Base-by-base conservation (phyloP, 1,140 invertebrate species). In the Heliconius hermathena region DNA sequence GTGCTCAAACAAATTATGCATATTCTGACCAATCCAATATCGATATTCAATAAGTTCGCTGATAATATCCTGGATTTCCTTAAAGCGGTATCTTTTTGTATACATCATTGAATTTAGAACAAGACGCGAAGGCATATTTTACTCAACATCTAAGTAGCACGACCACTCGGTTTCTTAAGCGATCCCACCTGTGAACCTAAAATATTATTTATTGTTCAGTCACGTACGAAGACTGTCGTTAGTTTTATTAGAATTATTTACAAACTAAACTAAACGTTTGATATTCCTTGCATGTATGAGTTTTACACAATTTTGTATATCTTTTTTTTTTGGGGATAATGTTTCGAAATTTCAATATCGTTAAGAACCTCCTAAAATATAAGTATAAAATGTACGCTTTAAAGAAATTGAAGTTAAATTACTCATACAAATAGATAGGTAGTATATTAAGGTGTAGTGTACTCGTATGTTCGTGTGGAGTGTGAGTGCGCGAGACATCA, bases 341-440 rank as follows among this genome's bases (percentile, higher is more conserved):
- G 78, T 80, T 82, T 82, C 81, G 81, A 83, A 79, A 83, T 83
- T 77, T 81, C 82, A 84, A 90, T 90, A 89, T 88, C 85, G 81
- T 87, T 91, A 91, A 93, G 92, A 83, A 92, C 89, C 88, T 93
- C 90, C 86, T 91, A 90, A 87, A 82, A 86, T 88, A 84, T 94
- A 93, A 93, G 90, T 87, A 94, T 94, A 94, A 93, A 94, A 94
- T 94, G 91, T 94, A 94, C 93, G 93, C 93, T 94, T 94, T 94
- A 94, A 94, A 90, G 92, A 94, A 93, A 92, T 93, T 92, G 88
- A 90, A 88, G 89, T 92, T 38, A 93, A 94, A 88, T 91, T 90
- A 93, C 85, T 91, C 85, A 85, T 92, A 92, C 85, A 90, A 88
- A 89, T 93, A 92, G 89, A 88, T 93, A 93, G 90, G 88, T 93